Evolutionary conservation across 2,797 vertebrate species (phyloP).

Genomic region (Peromyscus aztecus): DNA sequence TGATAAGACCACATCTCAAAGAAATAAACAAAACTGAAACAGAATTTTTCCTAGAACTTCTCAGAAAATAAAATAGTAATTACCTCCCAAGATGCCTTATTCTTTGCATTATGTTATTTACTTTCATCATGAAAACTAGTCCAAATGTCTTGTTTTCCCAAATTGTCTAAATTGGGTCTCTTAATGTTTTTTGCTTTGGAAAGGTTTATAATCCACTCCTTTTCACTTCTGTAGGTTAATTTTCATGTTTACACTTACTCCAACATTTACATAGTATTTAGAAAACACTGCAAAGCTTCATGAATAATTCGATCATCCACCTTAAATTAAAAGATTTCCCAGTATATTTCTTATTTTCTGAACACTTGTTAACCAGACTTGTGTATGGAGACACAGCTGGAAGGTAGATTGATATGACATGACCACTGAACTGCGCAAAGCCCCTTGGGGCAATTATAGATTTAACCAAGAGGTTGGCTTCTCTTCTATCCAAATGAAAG

Average conservation of each 20-base stretch:
- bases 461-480: conserved; percentile 49
- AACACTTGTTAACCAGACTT: neutral
- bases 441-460: neutral
- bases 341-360: neutral
- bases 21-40: neutral
- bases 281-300: conserved; percentile 16
- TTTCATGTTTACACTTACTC: neutral
- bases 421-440: neutral
- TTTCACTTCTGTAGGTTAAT: neutral
- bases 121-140: neutral
- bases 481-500: conserved; percentile 20
- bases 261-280: conserved; percentile 2
- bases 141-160: neutral
- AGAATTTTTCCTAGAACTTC: neutral
- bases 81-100: neutral
- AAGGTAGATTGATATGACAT: neutral
- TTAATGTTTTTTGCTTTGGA: conserved; percentile 31
- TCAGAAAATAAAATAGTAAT: neutral
- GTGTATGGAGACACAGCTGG: neutral
- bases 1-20: neutral
- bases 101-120: neutral
- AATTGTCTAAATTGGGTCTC: neutral
- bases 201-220: neutral
- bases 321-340: neutral
- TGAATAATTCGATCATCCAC: neutral